Evolutionary conservation across 1,140 invertebrate species (phyloP).

Genomic region (Notospermus geniculatus): DNA sequence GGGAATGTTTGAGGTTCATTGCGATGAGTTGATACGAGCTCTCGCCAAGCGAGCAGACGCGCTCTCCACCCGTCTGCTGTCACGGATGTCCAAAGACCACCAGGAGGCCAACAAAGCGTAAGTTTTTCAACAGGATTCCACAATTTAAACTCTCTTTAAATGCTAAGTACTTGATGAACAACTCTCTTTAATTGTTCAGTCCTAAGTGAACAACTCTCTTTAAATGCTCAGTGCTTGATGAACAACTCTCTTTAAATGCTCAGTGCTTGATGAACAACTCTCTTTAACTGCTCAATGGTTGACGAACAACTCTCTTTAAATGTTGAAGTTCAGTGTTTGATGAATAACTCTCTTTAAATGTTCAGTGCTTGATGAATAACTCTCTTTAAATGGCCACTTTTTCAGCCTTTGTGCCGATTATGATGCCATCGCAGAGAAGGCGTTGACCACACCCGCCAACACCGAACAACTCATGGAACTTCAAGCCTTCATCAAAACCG

Average conservation of each 20-base stretch:
- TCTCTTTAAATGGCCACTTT: constrained; percentile 64
- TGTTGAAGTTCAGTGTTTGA: constrained; percentile 31
- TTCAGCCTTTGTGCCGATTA: constrained; percentile 81
- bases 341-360: no score
- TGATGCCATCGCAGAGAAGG: constrained; percentile 74
- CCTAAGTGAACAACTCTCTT: no score
- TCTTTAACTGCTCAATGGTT: no score
- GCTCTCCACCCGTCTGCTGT: constrained; percentile 69
- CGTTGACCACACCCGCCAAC: constrained; percentile 75
- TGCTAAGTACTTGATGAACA: no score
- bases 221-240: no score
- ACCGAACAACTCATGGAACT: constrained; percentile 83
- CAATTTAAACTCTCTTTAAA: no score
- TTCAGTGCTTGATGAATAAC: no score
- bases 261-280: no score
- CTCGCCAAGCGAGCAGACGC: constrained; percentile 68
- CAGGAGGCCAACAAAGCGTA: constrained; percentile 75
- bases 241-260: no score
- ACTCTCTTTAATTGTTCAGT: no score
- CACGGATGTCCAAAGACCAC: constrained; percentile 75
- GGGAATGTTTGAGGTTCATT: constrained; percentile 83
- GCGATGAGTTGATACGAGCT: constrained; percentile 73
- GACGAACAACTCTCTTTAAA: no score
- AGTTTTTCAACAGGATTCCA: constrained; percentile 54
- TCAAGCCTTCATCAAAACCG: constrained; percentile 71